Conservation (phyloP, 1,140 invertebrate species). For the Zophobas atratus region DNA sequence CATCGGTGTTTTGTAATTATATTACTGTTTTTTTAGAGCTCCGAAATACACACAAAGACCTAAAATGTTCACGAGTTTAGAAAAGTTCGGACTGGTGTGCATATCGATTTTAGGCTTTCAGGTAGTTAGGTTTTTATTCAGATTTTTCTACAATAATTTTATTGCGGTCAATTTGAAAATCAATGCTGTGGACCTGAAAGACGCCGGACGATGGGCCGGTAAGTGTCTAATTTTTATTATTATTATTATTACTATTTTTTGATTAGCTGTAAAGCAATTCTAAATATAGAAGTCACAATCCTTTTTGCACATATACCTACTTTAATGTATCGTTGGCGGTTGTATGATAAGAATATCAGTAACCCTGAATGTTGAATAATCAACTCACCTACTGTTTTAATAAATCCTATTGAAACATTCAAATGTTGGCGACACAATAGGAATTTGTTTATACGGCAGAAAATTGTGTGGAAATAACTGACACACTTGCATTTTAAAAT, state of each 20-base stretch:
- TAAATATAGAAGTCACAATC: background rate
- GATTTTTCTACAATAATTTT: constrained; percentile 66
- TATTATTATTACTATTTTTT: background rate
- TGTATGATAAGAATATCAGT: constrained; percentile 14
- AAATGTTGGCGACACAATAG: constrained; percentile 36
- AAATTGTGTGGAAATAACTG: constrained; percentile 9
- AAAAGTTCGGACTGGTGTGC: constrained; percentile 60
- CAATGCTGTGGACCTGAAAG: constrained; percentile 66
- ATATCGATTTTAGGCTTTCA: constrained; percentile 62
- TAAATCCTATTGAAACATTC: constrained; percentile 32
- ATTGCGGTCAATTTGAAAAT: constrained; percentile 66
- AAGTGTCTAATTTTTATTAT: constrained; percentile 58
- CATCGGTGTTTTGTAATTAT: constrained; percentile 20
- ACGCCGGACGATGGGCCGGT: constrained; percentile 71
- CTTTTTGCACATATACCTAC: background rate
- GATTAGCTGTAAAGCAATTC: no score
- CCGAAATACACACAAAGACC: background rate
- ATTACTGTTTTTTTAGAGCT: constrained; percentile 26
- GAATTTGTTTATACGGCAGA: constrained; percentile 32
- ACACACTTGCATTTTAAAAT: background rate
- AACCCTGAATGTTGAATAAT: constrained; percentile 33
- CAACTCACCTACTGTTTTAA: constrained; percentile 12
- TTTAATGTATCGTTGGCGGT: background rate
- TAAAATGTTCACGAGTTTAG: constrained; percentile 47
- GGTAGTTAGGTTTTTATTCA: constrained; percentile 58